Percentiles rank a stretch among this genome's conserved stretches.
Evolutionary conservation across 1,140 invertebrate species (phyloP).

Genomic region (Phymorhynchus buccinoides): DNA sequence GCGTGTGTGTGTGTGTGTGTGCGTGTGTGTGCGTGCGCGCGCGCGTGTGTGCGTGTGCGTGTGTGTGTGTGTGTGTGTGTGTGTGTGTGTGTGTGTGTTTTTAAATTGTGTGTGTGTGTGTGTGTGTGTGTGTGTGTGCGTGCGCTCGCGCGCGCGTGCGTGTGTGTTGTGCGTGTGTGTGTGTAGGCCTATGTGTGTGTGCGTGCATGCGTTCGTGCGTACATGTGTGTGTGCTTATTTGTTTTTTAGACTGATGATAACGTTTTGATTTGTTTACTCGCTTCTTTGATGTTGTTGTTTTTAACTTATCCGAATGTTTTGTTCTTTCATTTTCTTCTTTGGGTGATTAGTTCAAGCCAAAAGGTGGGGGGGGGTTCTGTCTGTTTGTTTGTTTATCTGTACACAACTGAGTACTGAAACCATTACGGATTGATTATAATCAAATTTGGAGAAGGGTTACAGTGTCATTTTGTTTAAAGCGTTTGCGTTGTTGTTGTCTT

Average conservation of each 20-base stretch:
- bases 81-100: slow-evolving; percentile 11
- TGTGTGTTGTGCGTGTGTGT: not conserved
- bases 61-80: slow-evolving; percentile 21
- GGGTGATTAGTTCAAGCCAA: not conserved
- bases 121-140: not conserved
- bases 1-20: slow-evolving; percentile 2
- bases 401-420: not conserved
- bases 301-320: not conserved
- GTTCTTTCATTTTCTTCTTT: not conserved
- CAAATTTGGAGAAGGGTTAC: no score
- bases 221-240: not conserved
- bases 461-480: no score
- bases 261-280: no score
- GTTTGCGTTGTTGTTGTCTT: no score
- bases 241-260: no score
- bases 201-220: no score
- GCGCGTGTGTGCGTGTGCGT: not conserved
- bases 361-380: not conserved
- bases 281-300: not conserved
- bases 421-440: not conserved
- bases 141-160: no score
- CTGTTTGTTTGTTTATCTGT: not conserved
- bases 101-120: slow-evolving; percentile 9
- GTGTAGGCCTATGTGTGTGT: no score
- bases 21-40: not conserved